Conservation (phyloP, 2,888 invertebrate genomes). For the Ceraclea dissimilis region DNA sequence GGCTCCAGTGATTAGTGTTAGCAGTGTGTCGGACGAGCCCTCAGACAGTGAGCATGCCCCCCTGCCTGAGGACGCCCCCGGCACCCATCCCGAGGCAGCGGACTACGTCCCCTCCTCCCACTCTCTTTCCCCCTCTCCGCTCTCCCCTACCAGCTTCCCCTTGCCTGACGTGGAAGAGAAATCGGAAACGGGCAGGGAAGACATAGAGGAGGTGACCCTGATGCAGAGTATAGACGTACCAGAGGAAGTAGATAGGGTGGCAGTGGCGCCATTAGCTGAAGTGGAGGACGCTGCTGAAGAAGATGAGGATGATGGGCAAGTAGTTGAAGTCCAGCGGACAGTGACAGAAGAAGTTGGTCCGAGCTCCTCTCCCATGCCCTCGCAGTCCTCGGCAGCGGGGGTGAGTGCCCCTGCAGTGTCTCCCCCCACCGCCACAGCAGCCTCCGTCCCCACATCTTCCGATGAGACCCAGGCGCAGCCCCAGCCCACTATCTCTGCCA, state of each 20-base stretch:
- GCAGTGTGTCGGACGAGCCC: slow-evolving; percentile 60
- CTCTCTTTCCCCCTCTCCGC: slow-evolving; percentile 21
- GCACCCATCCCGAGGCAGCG: slow-evolving; percentile 18
- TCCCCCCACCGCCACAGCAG: neutral
- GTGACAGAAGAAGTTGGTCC: neutral
- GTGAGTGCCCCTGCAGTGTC: neutral
- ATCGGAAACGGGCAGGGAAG: slow-evolving; percentile 19
- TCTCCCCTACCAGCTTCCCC: slow-evolving; percentile 15
- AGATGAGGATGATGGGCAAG: slow-evolving; percentile 49
- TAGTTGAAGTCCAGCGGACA: neutral
- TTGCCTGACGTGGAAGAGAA: slow-evolving; percentile 20
- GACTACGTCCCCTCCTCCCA: slow-evolving; percentile 19
- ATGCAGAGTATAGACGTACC: slow-evolving; percentile 8
- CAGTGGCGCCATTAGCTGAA: slow-evolving; percentile 60
- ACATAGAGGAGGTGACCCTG: slow-evolving; percentile 9
- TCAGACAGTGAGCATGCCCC: slow-evolving; percentile 26
- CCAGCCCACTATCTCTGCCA: slow-evolving; percentile 25
- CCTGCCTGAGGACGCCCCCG: slow-evolving; percentile 15
- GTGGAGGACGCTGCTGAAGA: slow-evolving; percentile 63
- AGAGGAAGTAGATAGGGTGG: slow-evolving; percentile 17
- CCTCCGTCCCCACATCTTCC: slow-evolving; percentile 37
- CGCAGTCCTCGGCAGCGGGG: neutral
- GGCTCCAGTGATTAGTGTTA: slow-evolving; percentile 64
- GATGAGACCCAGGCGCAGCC: slow-evolving; percentile 34
- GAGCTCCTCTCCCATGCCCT: neutral